Evolutionary conservation across 2,888 invertebrate genomes (phyloP).

Genomic region (Hermaeophaga mercurialis): DNA sequence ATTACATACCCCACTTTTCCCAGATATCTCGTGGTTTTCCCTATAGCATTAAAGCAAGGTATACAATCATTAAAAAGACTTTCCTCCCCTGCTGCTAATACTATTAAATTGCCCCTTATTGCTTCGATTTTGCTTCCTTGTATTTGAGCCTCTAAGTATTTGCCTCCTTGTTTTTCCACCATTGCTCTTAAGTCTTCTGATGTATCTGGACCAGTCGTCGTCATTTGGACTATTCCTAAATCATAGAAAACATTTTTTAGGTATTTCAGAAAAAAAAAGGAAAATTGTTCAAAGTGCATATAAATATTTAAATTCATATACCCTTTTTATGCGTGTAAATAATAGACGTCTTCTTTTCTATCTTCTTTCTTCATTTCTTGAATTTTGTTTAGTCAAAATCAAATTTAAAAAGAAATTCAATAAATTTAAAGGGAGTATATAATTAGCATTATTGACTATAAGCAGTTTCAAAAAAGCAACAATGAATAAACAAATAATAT

Average conservation of each 20-base stretch:
- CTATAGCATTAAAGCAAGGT: conserved; percentile 93
- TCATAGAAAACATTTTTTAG: neutral
- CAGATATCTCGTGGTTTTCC: conserved; percentile 57
- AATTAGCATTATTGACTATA: too few species aligned
- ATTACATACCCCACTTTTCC: conserved; percentile 31
- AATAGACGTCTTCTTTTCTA: too few species aligned
- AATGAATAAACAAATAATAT: too few species aligned
- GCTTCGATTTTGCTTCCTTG: conserved; percentile 91
- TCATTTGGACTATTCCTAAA: conserved; percentile 91
- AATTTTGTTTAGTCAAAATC: too few species aligned
- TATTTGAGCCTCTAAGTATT: conserved; percentile 89
- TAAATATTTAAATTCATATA: neutral
- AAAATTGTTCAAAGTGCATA: neutral
- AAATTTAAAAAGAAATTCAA: too few species aligned
- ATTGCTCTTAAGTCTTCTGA: conserved; percentile 91
- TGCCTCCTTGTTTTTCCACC: conserved; percentile 84
- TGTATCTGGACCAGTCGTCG: conserved; percentile 91
- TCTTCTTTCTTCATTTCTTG: too few species aligned
- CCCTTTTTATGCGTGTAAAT: too few species aligned
- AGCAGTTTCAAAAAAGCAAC: too few species aligned
- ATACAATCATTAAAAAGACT: conserved; percentile 91
- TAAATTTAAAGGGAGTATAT: too few species aligned
- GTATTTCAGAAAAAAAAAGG: too few species aligned
- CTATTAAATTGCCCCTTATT: conserved; percentile 85
- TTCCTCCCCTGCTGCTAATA: conserved; percentile 89